These are phyloP conservation scores for Cyanoderma ruficeps DNA, from an alignment of 2,113 vertebrate species.

Conservation along the genomic window DNA sequence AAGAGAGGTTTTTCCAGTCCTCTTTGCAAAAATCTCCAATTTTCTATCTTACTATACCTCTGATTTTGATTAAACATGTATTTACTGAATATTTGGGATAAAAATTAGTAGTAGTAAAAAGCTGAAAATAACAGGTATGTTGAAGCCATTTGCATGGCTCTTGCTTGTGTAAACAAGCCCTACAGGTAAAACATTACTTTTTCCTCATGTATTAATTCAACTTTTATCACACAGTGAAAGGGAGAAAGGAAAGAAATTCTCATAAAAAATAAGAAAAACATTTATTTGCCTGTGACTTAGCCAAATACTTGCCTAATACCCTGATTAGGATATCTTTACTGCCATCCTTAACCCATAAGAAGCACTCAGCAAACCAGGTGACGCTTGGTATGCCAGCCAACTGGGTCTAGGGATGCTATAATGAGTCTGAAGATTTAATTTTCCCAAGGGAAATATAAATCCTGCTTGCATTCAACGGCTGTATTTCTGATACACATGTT, in stretches of 20 bases:
- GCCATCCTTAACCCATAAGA: not conserved
- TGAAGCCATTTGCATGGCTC: not conserved
- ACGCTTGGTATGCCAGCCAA: not conserved
- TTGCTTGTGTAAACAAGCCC: not conserved
- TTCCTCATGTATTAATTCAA: not conserved
- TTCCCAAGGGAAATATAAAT: slow-evolving; percentile 34
- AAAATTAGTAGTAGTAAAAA: not conserved
- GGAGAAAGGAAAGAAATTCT: not conserved
- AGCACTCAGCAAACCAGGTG: not conserved
- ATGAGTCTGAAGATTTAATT: slow-evolving; percentile 6
- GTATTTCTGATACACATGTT: slow-evolving; percentile 3
- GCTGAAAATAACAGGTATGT: not conserved
- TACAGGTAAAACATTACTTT: not conserved
- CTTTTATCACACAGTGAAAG: not conserved
- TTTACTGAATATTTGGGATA: not conserved
- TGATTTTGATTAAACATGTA: not conserved
- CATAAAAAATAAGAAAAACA: not conserved
- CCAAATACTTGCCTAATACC: not conserved
- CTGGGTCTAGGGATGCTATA: not conserved
- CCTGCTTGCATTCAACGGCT: not conserved
- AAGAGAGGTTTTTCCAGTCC: not conserved
- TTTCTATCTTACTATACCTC: not conserved
- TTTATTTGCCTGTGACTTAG: not conserved
- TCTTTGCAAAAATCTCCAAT: not conserved
- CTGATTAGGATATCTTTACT: not conserved